Base-by-base conservation (phyloP, 1,140 invertebrate species). In the Hyles euphorbiae region DNA sequence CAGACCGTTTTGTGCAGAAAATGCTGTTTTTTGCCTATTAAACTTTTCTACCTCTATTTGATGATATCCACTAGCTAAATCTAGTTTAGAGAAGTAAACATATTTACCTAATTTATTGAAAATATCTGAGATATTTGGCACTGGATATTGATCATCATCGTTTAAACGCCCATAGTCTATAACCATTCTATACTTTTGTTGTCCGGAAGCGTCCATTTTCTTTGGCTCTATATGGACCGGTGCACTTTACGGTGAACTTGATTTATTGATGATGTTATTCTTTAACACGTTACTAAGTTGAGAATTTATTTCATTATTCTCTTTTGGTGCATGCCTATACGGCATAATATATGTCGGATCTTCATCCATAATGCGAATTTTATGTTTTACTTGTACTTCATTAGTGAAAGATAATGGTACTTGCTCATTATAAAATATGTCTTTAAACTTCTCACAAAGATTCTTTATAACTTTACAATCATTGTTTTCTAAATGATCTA, bases 401-500 rank as follows among this genome's bases (percentile, higher is more conserved):
- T 69, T 68, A 10, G 67, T 65, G 40, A 72, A 68, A 3, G 51
- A 48, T 10, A 60, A 43, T 0, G 72, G 72, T 58, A 74, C 48
- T 45, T 67, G 11, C 12, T 74, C 63, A 11, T 51, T 67, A 44
- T 72, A 61, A 49, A 74, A 72, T 11, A 76, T 70, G 46, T 72
- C 73, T 49, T 56, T 64, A 59, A 70, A 72, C 52, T 69, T 64
- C 2, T 46, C 44, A 56, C 67, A 71, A 5, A 74, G n/a, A 22
- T 67, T 63, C 7, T 12, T n/a, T 33, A 76, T 70, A 22, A 5
- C 2, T 8, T 53, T 12, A 43, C 50, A 59, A 67, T 69, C 67
- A 45, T 74, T 63, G 3, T 58, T 8, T 45, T 71, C 69, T 47
- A 61, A 55, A 34, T 74, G 63, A 52, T 70, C 61, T 3, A 56